Evolutionary conservation across 2,888 invertebrate species (phyloP), one percentile per base, ranked within the genome.

Genomic region (Nephrotoma guestfalica): DNA sequence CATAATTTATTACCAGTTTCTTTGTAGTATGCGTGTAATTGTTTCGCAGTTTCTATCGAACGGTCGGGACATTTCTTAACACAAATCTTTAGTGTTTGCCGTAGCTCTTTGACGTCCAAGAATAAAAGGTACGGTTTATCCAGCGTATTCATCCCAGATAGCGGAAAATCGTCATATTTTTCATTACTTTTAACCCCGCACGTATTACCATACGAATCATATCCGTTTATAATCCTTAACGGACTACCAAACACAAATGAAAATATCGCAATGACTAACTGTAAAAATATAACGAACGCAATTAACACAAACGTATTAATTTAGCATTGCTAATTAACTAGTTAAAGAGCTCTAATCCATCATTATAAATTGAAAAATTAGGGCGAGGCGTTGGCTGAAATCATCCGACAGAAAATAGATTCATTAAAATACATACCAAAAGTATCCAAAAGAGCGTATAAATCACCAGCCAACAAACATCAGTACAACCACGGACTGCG

Each of bases 121-220:
- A 96, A 98, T 89, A 98, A 95, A 83, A 98, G 92, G 90, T 94
- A 95, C 88, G 95, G 95, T 89, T 95, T 96, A 88, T 96, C 94
- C 41, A 94, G 93, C 71, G 96, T 97, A 90, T 96, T 96, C 89
- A 95, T 93, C 11, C 98, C 98, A 40, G 97, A 96, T 86, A 96
- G 91, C 4, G 95, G 94, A 89, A 95, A 93, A 88, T 95, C 94
- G 7, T 94, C 94, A 87, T 96, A 94, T 88, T 94, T 94, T 88
- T 94, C 95, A 91, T 98, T 98, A 88, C 92, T 92, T 89, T 94
- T 94, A 41, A 96, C 95, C 15, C 98, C 98, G 91, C 98, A 99
- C 45, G 97, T 97, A 90, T 98, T 98, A 7, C 98, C 98, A 92
- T 97, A 98, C 87, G 97, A 97, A 91, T 98, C 98, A 91, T 96